phyloP scores from a whole-genome alignment of 1,140 invertebrate species.

The Drepana arcuata region DNA sequence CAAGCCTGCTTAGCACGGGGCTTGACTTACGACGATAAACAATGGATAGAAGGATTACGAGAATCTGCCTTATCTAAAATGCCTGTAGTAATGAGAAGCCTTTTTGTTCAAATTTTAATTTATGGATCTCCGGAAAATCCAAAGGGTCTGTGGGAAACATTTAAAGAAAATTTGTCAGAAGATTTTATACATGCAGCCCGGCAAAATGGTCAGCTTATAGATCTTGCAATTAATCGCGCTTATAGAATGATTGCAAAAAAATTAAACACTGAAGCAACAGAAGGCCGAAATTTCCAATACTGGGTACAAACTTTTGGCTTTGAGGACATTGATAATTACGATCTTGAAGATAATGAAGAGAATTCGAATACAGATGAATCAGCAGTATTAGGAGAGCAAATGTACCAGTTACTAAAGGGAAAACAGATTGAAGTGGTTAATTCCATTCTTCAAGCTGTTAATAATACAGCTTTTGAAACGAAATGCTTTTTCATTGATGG shows the following conservation, averaged over 20 bases:
- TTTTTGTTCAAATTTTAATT: conserved; percentile 13
- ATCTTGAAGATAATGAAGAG: conserved; percentile 4
- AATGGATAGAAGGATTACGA: conserved; percentile 7
- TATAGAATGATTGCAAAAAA: conserved; percentile 7
- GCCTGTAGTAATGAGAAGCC: conserved; percentile 8
- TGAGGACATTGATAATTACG: conserved; percentile 3
- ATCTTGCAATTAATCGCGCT: conserved; percentile 5
- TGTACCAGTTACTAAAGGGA: conserved; percentile 8
- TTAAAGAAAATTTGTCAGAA: conserved; percentile 7
- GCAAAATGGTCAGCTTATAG: conserved; percentile 3
- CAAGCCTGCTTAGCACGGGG: conserved; percentile 4
- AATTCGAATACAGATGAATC: conserved; percentile 5
- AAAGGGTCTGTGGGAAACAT: conserved; percentile 6
- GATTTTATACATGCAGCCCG: conserved; percentile 6
- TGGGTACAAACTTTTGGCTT: conserved; percentile 6
- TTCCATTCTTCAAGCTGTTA: conserved; percentile 9
- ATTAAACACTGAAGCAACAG: conserved; percentile 7
- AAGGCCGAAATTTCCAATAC: conserved; percentile 6
- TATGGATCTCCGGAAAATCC: conserved; percentile 11
- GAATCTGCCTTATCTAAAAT: conserved; percentile 8
- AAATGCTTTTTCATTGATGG: conserved; percentile 73
- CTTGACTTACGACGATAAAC: conserved; percentile 10
- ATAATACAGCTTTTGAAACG: conserved; percentile 10
- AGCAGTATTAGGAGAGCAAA: conserved; percentile 10
- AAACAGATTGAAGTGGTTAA: conserved; percentile 9